Evolutionary conservation across 1,140 invertebrate genomes (phyloP).

Genomic region (Tetramorium parvispinum): DNA sequence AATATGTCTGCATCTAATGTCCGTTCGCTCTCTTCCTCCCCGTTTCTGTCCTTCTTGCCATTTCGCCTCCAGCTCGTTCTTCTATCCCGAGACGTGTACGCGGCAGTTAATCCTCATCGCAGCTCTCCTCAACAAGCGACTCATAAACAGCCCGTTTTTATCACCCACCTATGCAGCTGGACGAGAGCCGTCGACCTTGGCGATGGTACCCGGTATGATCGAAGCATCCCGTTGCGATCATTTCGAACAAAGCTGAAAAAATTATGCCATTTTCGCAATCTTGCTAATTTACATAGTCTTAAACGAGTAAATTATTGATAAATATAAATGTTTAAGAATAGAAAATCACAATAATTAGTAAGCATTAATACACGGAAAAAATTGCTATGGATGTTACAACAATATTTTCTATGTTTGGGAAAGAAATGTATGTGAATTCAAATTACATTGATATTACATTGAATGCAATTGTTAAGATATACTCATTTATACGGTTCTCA

Average conservation of each 20-base stretch:
- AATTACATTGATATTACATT: no score
- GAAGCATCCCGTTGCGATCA: neutral
- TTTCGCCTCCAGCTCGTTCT: neutral
- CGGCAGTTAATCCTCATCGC: constrained; percentile 61
- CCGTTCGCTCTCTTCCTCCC: neutral
- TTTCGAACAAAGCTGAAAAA: constrained; percentile 2
- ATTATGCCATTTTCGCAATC: neutral
- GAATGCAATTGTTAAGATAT: no score
- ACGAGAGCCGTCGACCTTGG: constrained; percentile 67
- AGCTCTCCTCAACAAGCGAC: constrained; percentile 29
- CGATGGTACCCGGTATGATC: constrained; percentile 38
- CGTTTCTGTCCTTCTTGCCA: neutral
- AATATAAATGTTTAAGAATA: neutral
- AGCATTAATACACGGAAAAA: neutral
- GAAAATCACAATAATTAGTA: neutral
- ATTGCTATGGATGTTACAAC: no score
- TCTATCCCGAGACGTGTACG: constrained; percentile 25
- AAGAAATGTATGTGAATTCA: no score
- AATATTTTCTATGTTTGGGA: no score
- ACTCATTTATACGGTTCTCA: no score
- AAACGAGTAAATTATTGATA: neutral
- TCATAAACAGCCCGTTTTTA: constrained; percentile 71
- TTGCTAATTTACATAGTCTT: neutral
- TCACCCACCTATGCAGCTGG: constrained; percentile 53
- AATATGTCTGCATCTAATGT: constrained; percentile 69